Percentiles rank a stretch among this genome's conserved stretches.
Evolutionary conservation across 2,113 vertebrate species (phyloP).

Genomic region (Hymenochirus boettgeri): DNA sequence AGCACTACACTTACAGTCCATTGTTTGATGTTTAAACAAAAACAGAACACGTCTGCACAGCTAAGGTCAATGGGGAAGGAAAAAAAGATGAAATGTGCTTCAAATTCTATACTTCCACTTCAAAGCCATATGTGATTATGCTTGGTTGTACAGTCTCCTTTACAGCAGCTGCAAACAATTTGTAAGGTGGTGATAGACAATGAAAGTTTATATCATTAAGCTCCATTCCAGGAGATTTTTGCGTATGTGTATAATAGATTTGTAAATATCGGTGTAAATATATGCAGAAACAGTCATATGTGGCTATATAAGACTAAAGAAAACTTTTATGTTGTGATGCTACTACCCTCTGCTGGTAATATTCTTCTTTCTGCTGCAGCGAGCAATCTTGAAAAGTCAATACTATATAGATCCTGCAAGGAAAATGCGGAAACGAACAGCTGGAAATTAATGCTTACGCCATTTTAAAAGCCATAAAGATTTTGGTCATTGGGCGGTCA

Average conservation of each 20-base stretch:
- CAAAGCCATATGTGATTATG: background rate
- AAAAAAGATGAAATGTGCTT: too few species aligned
- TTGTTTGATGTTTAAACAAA: background rate
- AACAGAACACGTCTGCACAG: background rate
- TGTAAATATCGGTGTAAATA: constrained; percentile 25
- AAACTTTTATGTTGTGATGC: background rate
- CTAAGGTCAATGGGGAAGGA: too few species aligned
- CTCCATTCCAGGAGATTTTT: background rate
- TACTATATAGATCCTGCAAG: constrained; percentile 6
- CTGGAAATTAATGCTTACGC: background rate
- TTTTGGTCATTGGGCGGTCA: background rate
- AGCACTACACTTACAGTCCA: background rate
- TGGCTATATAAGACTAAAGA: background rate
- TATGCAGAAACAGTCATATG: background rate
- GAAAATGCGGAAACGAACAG: background rate
- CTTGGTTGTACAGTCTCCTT: background rate
- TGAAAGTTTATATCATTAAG: constrained; percentile 1
- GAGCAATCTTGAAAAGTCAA: background rate
- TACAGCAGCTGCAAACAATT: constrained; percentile 2
- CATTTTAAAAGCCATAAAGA: background rate
- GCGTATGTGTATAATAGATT: constrained; percentile 8
- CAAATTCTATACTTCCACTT: background rate
- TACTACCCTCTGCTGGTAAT: constrained; percentile 23
- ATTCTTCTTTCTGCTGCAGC: background rate
- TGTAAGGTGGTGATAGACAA: constrained; percentile 4